Evolutionary conservation across 2,888 invertebrate genomes (phyloP), one percentile per base, ranked within the genome.

Genomic region (Drepana falcataria): DNA sequence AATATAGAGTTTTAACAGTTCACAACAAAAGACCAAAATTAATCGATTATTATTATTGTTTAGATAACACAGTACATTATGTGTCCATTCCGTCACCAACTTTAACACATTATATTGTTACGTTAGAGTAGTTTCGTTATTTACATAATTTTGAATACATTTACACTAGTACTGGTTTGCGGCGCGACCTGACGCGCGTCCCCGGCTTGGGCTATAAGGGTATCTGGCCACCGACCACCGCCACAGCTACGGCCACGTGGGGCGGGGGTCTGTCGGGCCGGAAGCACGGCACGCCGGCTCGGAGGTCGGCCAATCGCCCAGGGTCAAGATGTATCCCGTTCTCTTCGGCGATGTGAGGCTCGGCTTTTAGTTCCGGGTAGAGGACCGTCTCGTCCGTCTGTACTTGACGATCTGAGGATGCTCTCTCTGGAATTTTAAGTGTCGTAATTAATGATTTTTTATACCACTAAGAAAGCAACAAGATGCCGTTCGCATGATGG

Each of bases 361-460:
- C 52, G 5, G 56, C 56, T 34, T 48, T 3, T 5, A 64, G 58
- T 47, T 59, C 56, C 6, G 76, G 77, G 53, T 70, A 75, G 56
- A 68, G 58, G 35, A 61, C 51, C 5, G 65, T 58, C n/a, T 82
- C 85, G 21, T 88, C 88, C 5, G 88, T 88, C 66, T 88, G 88
- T 54, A 85, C 83, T 49, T 83, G 81, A 3, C 83, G 75, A 61
- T 87, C 86, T 4, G 76, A 68, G 6, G 77, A 79, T n/a, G 73
- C 71, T 51, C 75, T 73, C 56, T 85, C 85, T 83, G 75, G 2
- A 55, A 57, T 48, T 55, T 4, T 55, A 35, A 35, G 35, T 21
- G 21, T 21, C 21, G 21, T 21, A 40, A 35, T 37, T 21, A 1
- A 35, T n/a, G n/a, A n/a, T n/a, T n/a, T n/a, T n/a, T n/a, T n/a